phyloP scores from a whole-genome alignment of 2,888 invertebrate genomes.

The Patella depressa region DNA sequence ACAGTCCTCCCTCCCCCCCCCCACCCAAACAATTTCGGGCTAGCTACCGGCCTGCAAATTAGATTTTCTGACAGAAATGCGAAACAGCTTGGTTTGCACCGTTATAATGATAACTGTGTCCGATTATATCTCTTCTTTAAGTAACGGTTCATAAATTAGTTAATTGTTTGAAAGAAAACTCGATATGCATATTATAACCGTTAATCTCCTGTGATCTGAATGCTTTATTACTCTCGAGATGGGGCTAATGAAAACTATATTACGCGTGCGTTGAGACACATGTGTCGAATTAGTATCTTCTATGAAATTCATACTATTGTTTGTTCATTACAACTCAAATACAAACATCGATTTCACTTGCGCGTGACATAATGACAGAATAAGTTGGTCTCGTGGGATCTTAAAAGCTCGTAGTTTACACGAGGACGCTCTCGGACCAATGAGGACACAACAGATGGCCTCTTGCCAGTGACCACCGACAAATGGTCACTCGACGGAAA shows the following conservation, averaged over 20 bases:
- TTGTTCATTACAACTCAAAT: slow-evolving; percentile 15
- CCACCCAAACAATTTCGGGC: no score
- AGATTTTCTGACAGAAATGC: no score
- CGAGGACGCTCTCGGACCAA: slow-evolving; percentile 14
- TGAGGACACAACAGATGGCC: slow-evolving; percentile 16
- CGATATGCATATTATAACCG: neutral
- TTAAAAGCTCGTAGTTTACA: neutral
- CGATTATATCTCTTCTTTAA: neutral
- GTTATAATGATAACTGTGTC: no score
- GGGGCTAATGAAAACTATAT: slow-evolving; percentile 1
- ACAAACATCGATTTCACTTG: slow-evolving; percentile 13
- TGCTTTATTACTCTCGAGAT: slow-evolving; percentile 3
- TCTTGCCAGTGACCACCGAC: slow-evolving; percentile 1
- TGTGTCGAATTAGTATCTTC: slow-evolving; percentile 2
- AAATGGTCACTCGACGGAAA: neutral
- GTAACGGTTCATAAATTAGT: neutral
- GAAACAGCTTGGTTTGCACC: no score
- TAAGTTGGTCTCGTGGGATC: slow-evolving; percentile 13
- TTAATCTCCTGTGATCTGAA: neutral
- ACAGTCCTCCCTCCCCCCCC: no score
- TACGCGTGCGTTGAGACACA: neutral
- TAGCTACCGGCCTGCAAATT: no score
- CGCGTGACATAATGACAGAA: slow-evolving; percentile 23
- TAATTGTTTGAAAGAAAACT: slow-evolving; percentile 5
- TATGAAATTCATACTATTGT: slow-evolving; percentile 2